These are phyloP conservation scores for Pristionchus maxplancki DNA, from an alignment of 2,888 invertebrate genomes.

Conservation along the genomic window DNA sequence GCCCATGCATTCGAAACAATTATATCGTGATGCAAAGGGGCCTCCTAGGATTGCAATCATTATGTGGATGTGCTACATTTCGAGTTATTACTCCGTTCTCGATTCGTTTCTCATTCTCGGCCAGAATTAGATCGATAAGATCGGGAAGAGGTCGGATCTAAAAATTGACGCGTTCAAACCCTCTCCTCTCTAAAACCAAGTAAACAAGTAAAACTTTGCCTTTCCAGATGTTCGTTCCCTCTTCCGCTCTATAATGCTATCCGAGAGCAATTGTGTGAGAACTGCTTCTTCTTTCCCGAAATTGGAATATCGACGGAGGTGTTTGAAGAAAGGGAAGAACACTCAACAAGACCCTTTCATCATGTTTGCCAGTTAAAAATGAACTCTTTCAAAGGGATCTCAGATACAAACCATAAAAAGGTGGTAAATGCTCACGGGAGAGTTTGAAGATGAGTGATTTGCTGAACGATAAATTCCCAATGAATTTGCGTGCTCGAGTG, in stretches of 20 bases:
- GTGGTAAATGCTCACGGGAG: neutral
- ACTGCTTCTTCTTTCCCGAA: neutral
- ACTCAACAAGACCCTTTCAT: neutral
- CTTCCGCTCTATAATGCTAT: neutral
- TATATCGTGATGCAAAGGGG: conserved; percentile 37
- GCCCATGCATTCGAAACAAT: conserved; percentile 48
- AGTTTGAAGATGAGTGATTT: neutral
- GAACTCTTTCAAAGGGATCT: too few relatives aligned
- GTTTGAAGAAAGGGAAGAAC: conserved; percentile 17
- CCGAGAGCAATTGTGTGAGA: neutral
- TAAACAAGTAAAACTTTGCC: too few relatives aligned
- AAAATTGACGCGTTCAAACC: neutral
- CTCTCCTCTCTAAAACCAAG: too few relatives aligned
- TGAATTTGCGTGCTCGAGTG: neutral
- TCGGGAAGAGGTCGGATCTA: conserved; percentile 26
- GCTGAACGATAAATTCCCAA: neutral
- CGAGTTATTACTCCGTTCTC: neutral
- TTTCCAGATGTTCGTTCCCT: conserved; percentile 3
- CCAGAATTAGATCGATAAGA: conserved; percentile 46
- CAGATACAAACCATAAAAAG: too few relatives aligned
- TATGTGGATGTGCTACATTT: neutral
- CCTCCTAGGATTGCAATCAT: neutral
- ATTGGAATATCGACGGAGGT: conserved; percentile 8
- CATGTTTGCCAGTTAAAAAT: too few relatives aligned
- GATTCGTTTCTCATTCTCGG: neutral